phyloP scores from a whole-genome alignment of 2,888 invertebrate genomes.

The Zele albiditarsus region DNA sequence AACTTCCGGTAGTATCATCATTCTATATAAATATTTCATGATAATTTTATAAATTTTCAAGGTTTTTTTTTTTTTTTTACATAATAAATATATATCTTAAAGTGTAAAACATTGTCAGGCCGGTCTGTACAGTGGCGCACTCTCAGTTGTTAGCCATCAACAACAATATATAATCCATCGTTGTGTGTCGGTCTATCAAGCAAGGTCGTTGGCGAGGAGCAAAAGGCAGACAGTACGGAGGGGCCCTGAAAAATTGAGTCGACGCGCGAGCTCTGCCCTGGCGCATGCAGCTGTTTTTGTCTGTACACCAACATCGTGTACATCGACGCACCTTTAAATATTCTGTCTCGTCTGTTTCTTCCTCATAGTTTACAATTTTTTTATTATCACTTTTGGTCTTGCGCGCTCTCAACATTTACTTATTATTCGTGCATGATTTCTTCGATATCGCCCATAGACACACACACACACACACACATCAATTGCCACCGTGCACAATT shows the following conservation, averaged over 20 bases:
- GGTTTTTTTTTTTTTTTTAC: background rate
- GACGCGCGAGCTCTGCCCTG: background rate
- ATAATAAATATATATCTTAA: background rate
- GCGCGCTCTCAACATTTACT: background rate
- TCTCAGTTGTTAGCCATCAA: slow-evolving; percentile 14
- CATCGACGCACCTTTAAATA: background rate
- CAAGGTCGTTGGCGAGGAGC: slow-evolving; percentile 26
- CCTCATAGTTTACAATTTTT: background rate
- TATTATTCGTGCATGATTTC: background rate
- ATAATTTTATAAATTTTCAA: background rate
- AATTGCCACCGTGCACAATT: too few species aligned
- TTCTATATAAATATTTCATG: too few species aligned
- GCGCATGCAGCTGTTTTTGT: background rate
- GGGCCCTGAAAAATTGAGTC: slow-evolving; percentile 18
- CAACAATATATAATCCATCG: slow-evolving; percentile 6
- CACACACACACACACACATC: background rate
- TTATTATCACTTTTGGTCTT: background rate
- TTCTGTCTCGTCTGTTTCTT: background rate
- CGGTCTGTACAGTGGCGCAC: slow-evolving; percentile 28
- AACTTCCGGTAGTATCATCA: too few species aligned
- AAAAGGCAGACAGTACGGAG: slow-evolving; percentile 13
- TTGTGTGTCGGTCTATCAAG: slow-evolving; percentile 20
- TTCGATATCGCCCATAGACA: background rate
- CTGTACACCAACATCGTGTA: background rate
- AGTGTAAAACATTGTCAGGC: background rate